Evolutionary conservation across 2,113 vertebrate species (phyloP).

Genomic region (Bombycilla garrulus): DNA sequence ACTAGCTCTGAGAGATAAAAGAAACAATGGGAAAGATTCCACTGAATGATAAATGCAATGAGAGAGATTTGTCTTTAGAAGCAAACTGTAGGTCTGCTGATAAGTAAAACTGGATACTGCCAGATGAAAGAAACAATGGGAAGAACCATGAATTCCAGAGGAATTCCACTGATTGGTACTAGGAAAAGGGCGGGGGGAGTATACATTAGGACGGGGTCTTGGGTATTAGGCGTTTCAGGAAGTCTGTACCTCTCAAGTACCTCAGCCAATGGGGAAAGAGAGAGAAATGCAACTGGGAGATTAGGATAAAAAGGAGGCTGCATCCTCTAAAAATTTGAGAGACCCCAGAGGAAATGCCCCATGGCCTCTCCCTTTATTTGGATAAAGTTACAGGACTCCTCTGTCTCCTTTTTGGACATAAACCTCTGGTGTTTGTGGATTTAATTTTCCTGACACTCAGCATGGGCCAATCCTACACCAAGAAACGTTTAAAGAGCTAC

Average conservation of each 20-base stretch:
- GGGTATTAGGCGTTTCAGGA: rapidly evolving
- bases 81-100: neutral
- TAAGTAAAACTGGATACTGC: neutral
- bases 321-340: neutral
- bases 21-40: neutral
- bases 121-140: neutral
- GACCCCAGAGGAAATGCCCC: neutral
- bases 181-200: no score
- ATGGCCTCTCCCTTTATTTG: neutral
- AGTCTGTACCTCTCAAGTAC: neutral
- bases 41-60: neutral
- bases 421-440: neutral
- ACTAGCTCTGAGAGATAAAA: neutral
- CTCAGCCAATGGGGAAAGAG: neutral
- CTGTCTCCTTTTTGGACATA: neutral
- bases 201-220: neutral
- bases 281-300: neutral
- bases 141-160: neutral
- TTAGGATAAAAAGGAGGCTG: neutral
- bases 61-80: neutral
- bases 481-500: neutral
- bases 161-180: neutral
- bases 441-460: neutral
- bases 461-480: neutral
- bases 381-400: neutral